Percentiles rank a stretch among this genome's conserved stretches.
phyloP scores from a whole-genome alignment of 2,888 invertebrate species.

The Acanthopleura granulata region DNA sequence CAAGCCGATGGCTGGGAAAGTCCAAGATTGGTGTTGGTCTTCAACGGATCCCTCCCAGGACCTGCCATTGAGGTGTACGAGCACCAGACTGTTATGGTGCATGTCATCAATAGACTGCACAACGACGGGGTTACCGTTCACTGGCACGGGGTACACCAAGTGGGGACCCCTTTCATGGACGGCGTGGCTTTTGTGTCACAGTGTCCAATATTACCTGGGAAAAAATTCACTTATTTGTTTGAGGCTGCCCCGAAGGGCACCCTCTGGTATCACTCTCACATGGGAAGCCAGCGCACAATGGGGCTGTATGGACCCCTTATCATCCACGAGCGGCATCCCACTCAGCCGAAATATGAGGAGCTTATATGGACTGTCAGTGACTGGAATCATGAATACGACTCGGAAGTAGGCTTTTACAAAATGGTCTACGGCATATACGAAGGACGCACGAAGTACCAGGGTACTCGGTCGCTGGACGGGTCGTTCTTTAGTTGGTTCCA shows the following conservation, averaged over 20 bases:
- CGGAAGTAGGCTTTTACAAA: conserved; percentile 10
- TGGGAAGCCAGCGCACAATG: conserved; percentile 26
- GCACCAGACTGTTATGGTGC: conserved; percentile 23
- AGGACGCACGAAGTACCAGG: conserved; percentile 7
- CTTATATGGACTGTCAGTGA: conserved; percentile 23
- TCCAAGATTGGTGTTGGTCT: conserved; percentile 28
- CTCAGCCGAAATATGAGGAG: not conserved
- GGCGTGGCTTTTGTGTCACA: conserved; percentile 35
- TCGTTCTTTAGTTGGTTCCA: conserved; percentile 15
- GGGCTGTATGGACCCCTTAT: conserved; percentile 31
- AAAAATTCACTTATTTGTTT: conserved; percentile 35
- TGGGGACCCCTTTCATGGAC: conserved; percentile 34
- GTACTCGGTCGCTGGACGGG: conserved; percentile 9
- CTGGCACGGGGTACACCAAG: conserved; percentile 38
- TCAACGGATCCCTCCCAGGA: conserved; percentile 37
- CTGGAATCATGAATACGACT: conserved; percentile 21
- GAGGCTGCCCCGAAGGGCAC: conserved; percentile 28
- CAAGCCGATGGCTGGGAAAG: conserved; percentile 32
- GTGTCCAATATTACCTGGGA: conserved; percentile 34
- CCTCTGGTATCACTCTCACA: conserved; percentile 34
- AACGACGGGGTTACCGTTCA: conserved; percentile 34
- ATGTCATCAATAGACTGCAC: conserved; percentile 29
- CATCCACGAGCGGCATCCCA: conserved; percentile 19
- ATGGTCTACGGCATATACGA: conserved; percentile 16
- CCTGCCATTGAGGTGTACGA: conserved; percentile 36